A percentile compares a stretch with the other conserved stretches of the same genome.
These are phyloP conservation scores for Hydrotaea diabolus DNA, from an alignment of 2,888 invertebrate species.

Conservation along the genomic window DNA sequence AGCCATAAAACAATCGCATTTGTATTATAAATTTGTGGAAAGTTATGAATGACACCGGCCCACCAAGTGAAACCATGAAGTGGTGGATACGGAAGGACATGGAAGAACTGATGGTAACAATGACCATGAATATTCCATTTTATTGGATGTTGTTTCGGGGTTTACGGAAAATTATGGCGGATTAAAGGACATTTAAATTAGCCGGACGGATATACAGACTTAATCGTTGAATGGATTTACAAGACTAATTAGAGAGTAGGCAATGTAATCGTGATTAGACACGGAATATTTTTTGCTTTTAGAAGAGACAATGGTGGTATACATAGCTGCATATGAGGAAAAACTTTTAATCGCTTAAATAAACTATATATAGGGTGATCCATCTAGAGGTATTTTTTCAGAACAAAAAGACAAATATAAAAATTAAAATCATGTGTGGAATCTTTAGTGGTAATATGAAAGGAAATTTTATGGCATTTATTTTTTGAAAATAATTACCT, in stretches of 20 bases:
- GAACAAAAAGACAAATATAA: too few species aligned
- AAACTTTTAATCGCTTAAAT: too few species aligned
- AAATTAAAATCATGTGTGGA: too few species aligned
- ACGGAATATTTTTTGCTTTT: too few species aligned
- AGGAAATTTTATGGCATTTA: too few species aligned
- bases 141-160: not conserved
- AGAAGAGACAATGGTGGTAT: too few species aligned
- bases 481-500: too few species aligned
- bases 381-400: too few species aligned
- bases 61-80: not conserved
- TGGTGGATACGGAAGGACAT: not conserved
- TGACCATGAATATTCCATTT: slow-evolving; percentile 20
- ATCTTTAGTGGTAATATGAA: too few species aligned
- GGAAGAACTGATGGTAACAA: not conserved
- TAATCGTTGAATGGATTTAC: not conserved
- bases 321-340: too few species aligned
- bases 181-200: not conserved
- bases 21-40: slow-evolving; percentile 42
- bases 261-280: not conserved
- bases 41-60: slow-evolving; percentile 37
- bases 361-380: too few species aligned
- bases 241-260: not conserved
- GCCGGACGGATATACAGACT: not conserved
- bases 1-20: slow-evolving; percentile 23
- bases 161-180: not conserved